Evolutionary conservation across 2,113 vertebrate genomes (phyloP), one percentile per base, ranked within the genome.

Genomic region (Nerophis ophidion): DNA sequence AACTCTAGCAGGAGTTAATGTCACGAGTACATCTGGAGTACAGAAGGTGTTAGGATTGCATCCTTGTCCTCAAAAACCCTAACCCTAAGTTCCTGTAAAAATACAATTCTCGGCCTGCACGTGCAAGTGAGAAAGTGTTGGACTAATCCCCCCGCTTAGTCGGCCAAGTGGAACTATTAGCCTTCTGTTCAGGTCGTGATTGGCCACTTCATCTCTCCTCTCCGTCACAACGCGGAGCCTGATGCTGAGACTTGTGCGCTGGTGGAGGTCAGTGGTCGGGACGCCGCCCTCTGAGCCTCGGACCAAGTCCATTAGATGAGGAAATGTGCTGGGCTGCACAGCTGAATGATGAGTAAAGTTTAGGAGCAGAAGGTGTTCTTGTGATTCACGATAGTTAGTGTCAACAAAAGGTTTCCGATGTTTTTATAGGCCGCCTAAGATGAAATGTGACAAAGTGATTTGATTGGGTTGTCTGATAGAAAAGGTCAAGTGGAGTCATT

Each of bases 201-300:
- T 88, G 87, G 84, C 81, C 86, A 87, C 84, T 90, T 88, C 85
- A 89, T 89, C 87, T 88, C 75, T 67, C 64, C 57, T 75, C 42
- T 44, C 75, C 65, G 60, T 77, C 80, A 71, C 80, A 85, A 81
- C 83, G 81, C 82, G 83, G 82, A 79, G 67, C 77, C 78, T 47
- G 66, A 75, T 64, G 54, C 64, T 1, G 57, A 48, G 60, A 67
- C 60, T 35, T 4, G 61, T 63, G 72, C 38, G 72, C 57, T 4
- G 4, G 10, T 8, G 60, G 57, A 71, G 74, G 70, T 75, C 66
- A 71, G 73, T 0, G 73, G 71, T 74, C 68, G 62, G 61, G 57
- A 65, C n/a, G 51, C 51, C 1, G 45, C 49, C n/a, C 64, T 55
- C 56, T 66, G 73, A 70, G 77, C 81, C 74, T 79, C 68, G 48